These are phyloP conservation scores for Microdon myrmicae DNA, from an alignment of 2,888 invertebrate genomes.

Conservation along the genomic window DNA sequence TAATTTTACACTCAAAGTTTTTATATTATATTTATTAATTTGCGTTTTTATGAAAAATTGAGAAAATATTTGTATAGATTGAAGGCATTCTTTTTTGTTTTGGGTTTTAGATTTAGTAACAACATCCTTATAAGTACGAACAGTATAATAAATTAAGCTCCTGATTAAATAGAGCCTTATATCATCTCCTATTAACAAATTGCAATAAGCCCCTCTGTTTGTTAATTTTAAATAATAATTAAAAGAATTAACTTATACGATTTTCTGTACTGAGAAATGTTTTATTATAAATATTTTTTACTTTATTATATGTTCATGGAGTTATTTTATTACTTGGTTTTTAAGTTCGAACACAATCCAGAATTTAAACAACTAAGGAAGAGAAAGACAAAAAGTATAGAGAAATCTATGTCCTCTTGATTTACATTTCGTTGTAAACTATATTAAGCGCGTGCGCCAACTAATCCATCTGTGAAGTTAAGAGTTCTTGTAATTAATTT, in stretches of 20 bases:
- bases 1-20: no score
- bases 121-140: conserved; percentile 30
- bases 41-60: no score
- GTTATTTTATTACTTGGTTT: conserved; percentile 7
- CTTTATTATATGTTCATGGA: conserved; percentile 37
- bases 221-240: no score
- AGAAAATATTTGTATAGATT: conserved; percentile 1
- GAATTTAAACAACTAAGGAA: no score
- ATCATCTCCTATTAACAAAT: conserved; percentile 19
- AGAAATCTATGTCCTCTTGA: no score
- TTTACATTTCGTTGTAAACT: no score
- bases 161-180: conserved; percentile 15
- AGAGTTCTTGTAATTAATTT: no score
- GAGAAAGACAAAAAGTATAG: no score
- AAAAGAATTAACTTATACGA: conserved; percentile 14
- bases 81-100: conserved; percentile 17
- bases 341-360: no score
- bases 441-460: no score
- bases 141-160: conserved; percentile 20
- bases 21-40: no score
- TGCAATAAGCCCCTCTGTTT: conserved; percentile 32
- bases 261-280: conserved; percentile 1
- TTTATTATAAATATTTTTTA: conserved; percentile 16
- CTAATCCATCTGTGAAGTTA: no score
- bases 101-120: conserved; percentile 5